Conservation (phyloP, 2,888 invertebrate species). For the Pinctada fucata region DNA sequence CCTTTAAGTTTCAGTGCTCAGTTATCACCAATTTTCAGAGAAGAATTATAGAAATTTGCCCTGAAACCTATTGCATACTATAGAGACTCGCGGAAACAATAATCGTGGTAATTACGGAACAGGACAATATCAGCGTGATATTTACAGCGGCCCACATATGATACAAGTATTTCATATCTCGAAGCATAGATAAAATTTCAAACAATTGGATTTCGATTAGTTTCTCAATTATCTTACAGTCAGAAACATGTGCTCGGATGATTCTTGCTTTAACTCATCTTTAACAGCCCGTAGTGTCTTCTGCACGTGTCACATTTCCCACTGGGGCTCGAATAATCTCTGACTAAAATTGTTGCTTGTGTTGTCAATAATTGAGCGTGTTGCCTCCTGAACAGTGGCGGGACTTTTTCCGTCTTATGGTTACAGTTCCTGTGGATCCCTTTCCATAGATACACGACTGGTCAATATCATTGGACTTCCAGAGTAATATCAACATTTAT, state of each 20-base stretch:
- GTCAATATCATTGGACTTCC: not conserved
- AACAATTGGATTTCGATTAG: not conserved
- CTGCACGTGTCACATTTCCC: slow-evolving; percentile 29
- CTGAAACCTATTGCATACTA: too few relatives aligned
- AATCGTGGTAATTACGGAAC: too few relatives aligned
- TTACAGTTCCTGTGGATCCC: not conserved
- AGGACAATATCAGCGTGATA: not conserved
- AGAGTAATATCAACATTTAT: not conserved
- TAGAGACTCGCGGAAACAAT: too few relatives aligned
- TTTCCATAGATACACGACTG: not conserved
- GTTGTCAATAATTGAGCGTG: not conserved
- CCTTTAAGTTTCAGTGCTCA: too few relatives aligned
- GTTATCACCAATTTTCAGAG: too few relatives aligned
- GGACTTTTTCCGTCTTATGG: too few relatives aligned
- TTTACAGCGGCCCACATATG: slow-evolving; percentile 1
- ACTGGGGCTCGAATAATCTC: slow-evolving; percentile 11
- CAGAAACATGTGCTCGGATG: not conserved
- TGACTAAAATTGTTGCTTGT: not conserved
- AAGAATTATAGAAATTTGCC: too few relatives aligned
- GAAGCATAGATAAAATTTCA: not conserved
- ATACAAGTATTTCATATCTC: not conserved
- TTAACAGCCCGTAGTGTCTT: not conserved
- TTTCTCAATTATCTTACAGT: not conserved
- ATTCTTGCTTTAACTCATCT: not conserved
- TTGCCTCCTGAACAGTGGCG: not conserved